Conservation (phyloP, 2,113 vertebrate genomes). For the Agapornis roseicollis region DNA sequence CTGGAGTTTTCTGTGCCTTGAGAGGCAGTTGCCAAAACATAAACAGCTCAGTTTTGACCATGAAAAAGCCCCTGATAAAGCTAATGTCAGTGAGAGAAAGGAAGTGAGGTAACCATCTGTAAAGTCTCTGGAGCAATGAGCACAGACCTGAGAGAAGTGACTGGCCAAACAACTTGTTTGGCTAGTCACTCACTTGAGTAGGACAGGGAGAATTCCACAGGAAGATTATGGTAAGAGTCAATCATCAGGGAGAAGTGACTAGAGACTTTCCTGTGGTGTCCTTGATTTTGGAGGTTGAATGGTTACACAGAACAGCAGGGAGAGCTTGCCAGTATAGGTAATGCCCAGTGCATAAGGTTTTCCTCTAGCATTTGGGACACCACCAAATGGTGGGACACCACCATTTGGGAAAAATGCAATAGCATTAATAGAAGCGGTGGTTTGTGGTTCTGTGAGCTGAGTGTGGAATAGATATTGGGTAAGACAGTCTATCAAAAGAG, state of each 20-base stretch:
- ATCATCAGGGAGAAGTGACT: fast-evolving
- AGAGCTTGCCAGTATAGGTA: neutral
- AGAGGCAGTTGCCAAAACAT: neutral
- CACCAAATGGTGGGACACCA: too few relatives aligned
- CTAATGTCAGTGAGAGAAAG: neutral
- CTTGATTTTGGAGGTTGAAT: neutral
- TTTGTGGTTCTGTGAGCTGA: neutral
- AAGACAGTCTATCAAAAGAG: neutral
- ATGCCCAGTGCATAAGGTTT: neutral
- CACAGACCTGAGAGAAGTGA: neutral
- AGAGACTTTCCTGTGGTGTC: neutral
- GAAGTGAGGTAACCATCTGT: neutral
- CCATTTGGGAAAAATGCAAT: neutral
- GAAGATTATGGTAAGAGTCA: neutral
- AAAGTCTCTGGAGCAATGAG: neutral
- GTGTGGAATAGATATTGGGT: neutral
- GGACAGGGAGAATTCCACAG: neutral
- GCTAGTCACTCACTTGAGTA: neutral
- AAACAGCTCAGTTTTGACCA: neutral
- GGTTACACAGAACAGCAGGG: neutral
- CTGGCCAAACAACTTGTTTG: neutral
- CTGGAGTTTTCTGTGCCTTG: neutral
- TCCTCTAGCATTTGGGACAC: neutral
- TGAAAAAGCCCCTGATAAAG: neutral
- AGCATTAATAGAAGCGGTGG: neutral